Evolutionary conservation across 2,888 invertebrate genomes (phyloP).

Genomic region (Lucinisca nassula): DNA sequence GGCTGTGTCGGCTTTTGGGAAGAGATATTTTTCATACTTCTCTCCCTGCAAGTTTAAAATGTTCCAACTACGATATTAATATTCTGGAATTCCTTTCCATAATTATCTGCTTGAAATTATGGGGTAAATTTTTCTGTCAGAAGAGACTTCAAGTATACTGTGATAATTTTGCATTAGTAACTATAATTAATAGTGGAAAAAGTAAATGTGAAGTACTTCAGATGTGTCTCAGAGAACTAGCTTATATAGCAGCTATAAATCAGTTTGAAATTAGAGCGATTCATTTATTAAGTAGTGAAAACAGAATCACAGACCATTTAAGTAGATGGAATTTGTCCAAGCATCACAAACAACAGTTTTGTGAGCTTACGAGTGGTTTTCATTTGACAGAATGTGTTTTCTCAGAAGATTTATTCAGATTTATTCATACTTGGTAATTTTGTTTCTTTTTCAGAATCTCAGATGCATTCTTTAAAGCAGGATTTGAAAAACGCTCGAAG

Average conservation of each 20-base stretch:
- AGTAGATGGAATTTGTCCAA: background rate
- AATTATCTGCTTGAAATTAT: background rate
- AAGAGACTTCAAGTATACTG: background rate
- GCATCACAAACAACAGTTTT: background rate
- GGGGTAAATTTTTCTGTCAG: background rate
- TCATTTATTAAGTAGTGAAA: background rate
- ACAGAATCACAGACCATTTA: background rate
- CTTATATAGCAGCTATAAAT: too few relatives aligned
- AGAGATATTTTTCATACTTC: background rate
- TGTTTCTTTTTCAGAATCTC: background rate
- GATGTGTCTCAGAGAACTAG: too few relatives aligned
- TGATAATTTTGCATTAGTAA: background rate
- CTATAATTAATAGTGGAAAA: background rate
- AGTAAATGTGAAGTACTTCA: background rate
- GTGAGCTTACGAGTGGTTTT: background rate
- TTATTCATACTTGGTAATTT: background rate
- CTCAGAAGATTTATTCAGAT: background rate
- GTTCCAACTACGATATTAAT: background rate
- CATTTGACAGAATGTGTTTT: background rate
- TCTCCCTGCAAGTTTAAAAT: background rate
- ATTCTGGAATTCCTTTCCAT: background rate
- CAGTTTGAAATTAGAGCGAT: background rate
- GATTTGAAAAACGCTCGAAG: background rate
- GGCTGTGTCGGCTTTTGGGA: background rate
- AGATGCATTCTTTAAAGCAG: background rate